Evolutionary conservation across 2,797 vertebrate species (phyloP).

Genomic region (Carduelis carduelis): DNA sequence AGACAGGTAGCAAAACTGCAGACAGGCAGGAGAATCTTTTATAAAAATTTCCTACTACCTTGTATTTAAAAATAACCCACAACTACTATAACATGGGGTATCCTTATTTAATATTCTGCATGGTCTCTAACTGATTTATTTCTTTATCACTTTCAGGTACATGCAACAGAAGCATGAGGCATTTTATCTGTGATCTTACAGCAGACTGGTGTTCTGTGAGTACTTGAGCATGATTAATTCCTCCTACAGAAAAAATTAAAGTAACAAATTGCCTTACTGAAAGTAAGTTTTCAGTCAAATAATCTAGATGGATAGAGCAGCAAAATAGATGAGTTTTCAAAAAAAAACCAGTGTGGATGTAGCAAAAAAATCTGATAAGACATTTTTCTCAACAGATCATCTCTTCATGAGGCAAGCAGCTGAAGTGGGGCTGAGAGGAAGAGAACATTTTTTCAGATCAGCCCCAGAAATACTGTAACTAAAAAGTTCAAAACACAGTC

Average conservation of each 20-base stretch:
- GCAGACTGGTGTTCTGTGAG: neutral
- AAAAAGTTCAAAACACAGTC: neutral
- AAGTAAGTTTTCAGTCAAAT: neutral
- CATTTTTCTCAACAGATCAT: neutral
- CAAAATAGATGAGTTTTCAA: neutral
- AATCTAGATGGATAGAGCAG: neutral
- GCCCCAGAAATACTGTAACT: neutral
- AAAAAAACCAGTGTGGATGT: neutral
- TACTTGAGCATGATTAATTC: neutral
- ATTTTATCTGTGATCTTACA: neutral
- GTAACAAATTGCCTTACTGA: neutral
- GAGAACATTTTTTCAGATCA: neutral
- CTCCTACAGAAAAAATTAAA: neutral
- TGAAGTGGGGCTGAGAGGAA: rapidly evolving
- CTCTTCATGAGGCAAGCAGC: neutral
- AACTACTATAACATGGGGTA: neutral
- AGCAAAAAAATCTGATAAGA: neutral
- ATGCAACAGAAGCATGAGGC: rapidly evolving
- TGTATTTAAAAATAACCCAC: neutral
- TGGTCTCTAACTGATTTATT: neutral
- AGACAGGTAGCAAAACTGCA: neutral
- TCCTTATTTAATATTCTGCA: neutral
- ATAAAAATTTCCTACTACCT: neutral
- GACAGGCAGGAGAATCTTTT: neutral
- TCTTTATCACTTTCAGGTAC: neutral